These are phyloP conservation scores for Octopus sinensis DNA, from an alignment of 1,140 invertebrate species.

Conservation along the genomic window DNA sequence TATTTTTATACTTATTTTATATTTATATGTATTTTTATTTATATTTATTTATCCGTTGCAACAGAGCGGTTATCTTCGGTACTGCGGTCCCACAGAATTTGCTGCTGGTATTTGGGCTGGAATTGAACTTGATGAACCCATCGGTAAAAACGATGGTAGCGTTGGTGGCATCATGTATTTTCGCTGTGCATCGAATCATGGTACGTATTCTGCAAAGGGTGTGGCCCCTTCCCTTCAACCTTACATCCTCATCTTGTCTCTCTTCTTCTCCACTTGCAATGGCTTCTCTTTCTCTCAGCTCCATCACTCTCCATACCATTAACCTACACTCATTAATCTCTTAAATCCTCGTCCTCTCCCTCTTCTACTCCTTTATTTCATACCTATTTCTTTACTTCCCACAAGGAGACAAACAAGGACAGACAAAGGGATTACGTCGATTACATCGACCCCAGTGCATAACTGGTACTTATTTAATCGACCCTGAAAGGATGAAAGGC, in stretches of 20 bases:
- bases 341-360: too few relatives aligned
- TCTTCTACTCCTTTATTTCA: too few relatives aligned
- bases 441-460: too few relatives aligned
- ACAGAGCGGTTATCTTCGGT: conserved; percentile 52
- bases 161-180: conserved; percentile 56
- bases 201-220: conserved; percentile 27
- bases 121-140: conserved; percentile 55
- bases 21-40: neutral
- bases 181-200: conserved; percentile 51
- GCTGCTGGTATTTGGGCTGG: conserved; percentile 56
- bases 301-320: neutral
- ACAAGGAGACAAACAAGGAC: too few relatives aligned
- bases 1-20: too few relatives aligned
- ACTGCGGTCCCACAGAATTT: conserved; percentile 58
- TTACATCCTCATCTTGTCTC: neutral
- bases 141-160: conserved; percentile 56
- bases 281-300: neutral
- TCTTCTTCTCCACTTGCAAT: neutral
- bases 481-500: too few relatives aligned
- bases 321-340: too few relatives aligned
- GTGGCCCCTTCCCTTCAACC: too few relatives aligned
- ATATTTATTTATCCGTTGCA: conserved; percentile 17
- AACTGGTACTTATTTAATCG: too few relatives aligned
- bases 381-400: too few relatives aligned
- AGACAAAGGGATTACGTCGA: too few relatives aligned